Evolutionary conservation across 2,797 vertebrate species (phyloP), one percentile per base, ranked within the genome.

Genomic region (Hozukius guyotensis): DNA sequence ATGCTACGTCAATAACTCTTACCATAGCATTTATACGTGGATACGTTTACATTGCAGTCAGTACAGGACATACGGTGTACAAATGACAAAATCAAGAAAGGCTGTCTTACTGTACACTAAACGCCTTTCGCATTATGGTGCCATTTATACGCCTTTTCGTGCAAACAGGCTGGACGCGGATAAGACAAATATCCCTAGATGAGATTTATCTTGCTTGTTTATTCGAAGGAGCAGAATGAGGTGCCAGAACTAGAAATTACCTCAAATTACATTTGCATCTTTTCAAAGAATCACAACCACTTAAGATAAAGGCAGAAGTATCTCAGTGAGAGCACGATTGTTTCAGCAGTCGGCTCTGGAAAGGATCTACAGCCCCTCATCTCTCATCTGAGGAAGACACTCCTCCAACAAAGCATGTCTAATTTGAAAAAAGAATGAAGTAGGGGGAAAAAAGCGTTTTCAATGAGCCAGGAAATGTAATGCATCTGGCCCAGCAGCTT

Each of bases 401-500:
- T 93, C 81, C 83, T 82, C 80, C 88, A 88, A 91, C 92, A 93
- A 94, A 92, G 90, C 93, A 92, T 89, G 80, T 87, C 93, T 94
- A 95, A 95, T 95, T 93, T 81, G 75, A 91, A 94, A 94, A 59
- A 92, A 87, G 77, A 91, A 87, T 80, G 84, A 80, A 85, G 72
- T 68, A 53, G 78, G 75, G n/a, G 63, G 13, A 49, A 67, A 74
- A 75, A 81, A 78, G 74, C 13, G 71, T 70, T 92, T 95, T 92
- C 93, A 95, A 95, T 95, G 94, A 96, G 93, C 87, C 95, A 92
- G 89, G 92, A 95, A 95, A 95, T 95, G 85, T 93, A 89, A 95
- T 92, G 94, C 92, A 94, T 95, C 91, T 88, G 93, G 88, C 90
- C 90, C 84, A 83, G 92, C 85, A 83, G 89, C 91, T 93, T 90